Evolutionary conservation across 2,888 invertebrate species (phyloP).

Genomic region (Omphaloscelis lunosa): DNA sequence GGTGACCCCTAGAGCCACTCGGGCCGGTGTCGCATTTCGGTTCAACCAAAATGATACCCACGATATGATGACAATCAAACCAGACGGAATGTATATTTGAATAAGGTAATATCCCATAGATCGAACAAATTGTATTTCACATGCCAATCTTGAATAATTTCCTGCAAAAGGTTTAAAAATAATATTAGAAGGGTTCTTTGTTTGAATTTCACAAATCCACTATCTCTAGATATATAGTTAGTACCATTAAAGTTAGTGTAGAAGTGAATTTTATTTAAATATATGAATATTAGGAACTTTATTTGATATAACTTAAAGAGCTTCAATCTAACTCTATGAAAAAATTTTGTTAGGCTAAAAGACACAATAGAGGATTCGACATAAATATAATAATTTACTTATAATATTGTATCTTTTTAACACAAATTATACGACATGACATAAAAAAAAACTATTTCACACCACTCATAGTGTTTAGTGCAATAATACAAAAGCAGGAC

Average conservation of each 20-base stretch:
- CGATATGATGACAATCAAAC: constrained; percentile 98
- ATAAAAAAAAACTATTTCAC: constrained; percentile 75
- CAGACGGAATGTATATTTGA: constrained; percentile 99
- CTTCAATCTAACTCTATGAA: constrained; percentile 4
- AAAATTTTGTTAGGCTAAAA: constrained; percentile 1
- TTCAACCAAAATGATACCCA: constrained; percentile 99
- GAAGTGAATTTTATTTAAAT: constrained; percentile 1
- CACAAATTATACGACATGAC: constrained; percentile 66
- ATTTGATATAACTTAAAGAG: constrained; percentile 22
- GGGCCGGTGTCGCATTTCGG: constrained; percentile 98
- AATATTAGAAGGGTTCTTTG: constrained; percentile 30
- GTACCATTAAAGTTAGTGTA: constrained; percentile 6
- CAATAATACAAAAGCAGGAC: constrained; percentile 90
- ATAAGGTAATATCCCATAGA: constrained; percentile 99
- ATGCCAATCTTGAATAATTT: constrained; percentile 98
- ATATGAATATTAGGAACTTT: constrained; percentile 2
- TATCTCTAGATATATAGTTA: not conserved
- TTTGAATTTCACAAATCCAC: constrained; percentile 4
- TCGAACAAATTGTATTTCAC: constrained; percentile 98
- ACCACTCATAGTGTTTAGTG: constrained; percentile 88
- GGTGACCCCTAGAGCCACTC: constrained; percentile 98
- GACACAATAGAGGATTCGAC: constrained; percentile 5
- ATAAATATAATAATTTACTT: constrained; percentile 23
- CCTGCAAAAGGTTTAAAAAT: constrained; percentile 90
- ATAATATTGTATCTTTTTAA: constrained; percentile 41